Evolutionary conservation across 2,888 invertebrate species (phyloP), one percentile per base, ranked within the genome.

Genomic region (Chalcosyrphus nemorum): DNA sequence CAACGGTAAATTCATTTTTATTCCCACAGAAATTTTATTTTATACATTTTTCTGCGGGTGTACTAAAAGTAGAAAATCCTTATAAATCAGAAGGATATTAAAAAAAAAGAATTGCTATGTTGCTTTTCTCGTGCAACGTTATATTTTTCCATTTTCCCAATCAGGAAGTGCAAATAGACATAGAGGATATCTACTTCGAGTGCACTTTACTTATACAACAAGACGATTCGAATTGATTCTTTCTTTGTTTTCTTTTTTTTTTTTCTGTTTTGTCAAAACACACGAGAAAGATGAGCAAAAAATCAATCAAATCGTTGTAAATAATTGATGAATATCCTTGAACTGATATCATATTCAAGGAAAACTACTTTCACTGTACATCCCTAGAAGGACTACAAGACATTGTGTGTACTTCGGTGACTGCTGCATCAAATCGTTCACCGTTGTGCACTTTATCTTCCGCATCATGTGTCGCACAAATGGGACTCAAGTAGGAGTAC

Each of bases 241-340:
- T 11, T 24, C 47, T 47, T 32, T 7, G 19, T 6, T 2, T 32
- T 3, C 9, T 32, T n/a, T 15, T 35, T 9, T 47, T n/a, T n/a
- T 11, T 6, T 35, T n/a, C 13, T 56, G 13, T 66, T 43, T 13
- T 54, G 13, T 2, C 66, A 5, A 13, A 27, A 41, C 17, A 70
- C 2, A 24, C 21, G 27, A 56, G 6, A 15, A 38, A 21, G 24
- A 54, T n/a, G 13, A 27, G 24, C 15, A 27, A 41, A 50, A 74
- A 81, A 81, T 81, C 80, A 81, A 81, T 81, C 80, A 61, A 52
- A 41, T 56, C 50, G 17, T 54, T 74, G 59, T 54, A 74, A 68
- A 81, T 68, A 74, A 74, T 56, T 74, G 74, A 81, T 52, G 54
- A 74, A 50, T 54, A 68, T 74, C 47, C 66, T 74, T 72, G 50